Evolutionary conservation across 2,888 invertebrate genomes (phyloP), one percentile per base, ranked within the genome.

Genomic region (Hedychridium roseum): DNA sequence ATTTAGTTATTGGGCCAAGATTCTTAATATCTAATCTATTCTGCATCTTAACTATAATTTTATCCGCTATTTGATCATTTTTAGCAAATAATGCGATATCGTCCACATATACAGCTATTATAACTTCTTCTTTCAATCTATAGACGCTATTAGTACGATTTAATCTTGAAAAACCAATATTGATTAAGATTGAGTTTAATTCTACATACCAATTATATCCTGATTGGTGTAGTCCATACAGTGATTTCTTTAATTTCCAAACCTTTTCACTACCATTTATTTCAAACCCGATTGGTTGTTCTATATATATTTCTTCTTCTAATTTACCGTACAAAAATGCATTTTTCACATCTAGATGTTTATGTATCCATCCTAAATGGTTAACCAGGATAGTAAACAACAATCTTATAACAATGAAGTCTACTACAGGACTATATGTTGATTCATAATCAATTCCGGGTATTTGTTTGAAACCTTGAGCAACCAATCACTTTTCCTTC

Each of bases 151-250:
- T 43, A 35, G 63, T 60, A 23, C 37, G 40, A 14, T 50, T 16
- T 30, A 44, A 47, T 35, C 53, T 30, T 21, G 48, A 40, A n/a
- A 60, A 49, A 5, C 49, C 51, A 23, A 50, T 30, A 17, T 44
- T 51, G 4, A 43, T 21, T 9, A 61, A 28, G 15, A 58, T 54
- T 6, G 36, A 16, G 12, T 31, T 38, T 12, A 63, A 52, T 21
- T 26, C 32, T 30, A 39, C 40, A 32, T 68, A 51, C 65, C 67
- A 70, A n/a, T 46, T 49, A 27, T 67, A 31, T 17, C 61, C 54
- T 12, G 57, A 50, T 44, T 67, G 66, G 26, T 63, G 60, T 1
- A 68, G 47, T 4, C 67, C 67, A 54, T 71, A 70, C 11, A 71
- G 31, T 23, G 57, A 49, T 32, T 50, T 57, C 5, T 42, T 45